Percentiles rank a stretch among this genome's conserved stretches.
phyloP scores from a whole-genome alignment of 2,888 invertebrate species.

The Branchipolynoe longqiensis region DNA sequence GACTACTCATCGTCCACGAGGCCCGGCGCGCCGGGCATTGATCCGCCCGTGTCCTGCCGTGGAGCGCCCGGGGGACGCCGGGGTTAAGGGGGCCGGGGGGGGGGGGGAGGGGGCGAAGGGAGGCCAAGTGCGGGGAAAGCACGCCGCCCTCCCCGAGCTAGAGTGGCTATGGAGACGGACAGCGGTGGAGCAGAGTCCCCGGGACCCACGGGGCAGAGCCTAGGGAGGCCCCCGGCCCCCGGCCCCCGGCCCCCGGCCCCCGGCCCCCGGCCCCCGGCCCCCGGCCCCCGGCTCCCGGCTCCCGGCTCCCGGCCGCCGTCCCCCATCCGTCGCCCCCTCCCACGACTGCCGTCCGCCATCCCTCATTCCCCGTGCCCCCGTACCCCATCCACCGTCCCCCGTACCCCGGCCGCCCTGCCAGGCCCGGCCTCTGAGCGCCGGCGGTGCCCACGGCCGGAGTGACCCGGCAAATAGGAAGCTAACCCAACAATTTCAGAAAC shows the following conservation, averaged over 20 bases:
- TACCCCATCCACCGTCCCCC: background rate
- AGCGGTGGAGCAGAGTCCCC: background rate
- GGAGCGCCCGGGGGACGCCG: too few species aligned
- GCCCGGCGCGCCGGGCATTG: background rate
- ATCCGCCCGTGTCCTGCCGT: background rate
- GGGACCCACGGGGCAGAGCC: background rate
- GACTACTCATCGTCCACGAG: too few species aligned
- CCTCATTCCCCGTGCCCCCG: background rate
- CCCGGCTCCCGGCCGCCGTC: constrained; percentile 1
- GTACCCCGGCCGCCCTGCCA: background rate
- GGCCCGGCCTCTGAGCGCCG: background rate
- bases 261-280: background rate
- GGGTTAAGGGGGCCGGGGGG: too few species aligned
- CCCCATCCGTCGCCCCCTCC: background rate
- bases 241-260: background rate
- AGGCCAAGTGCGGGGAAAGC: background rate
- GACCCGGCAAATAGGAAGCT: background rate
- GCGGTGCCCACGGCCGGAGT: background rate
- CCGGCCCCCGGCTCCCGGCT: background rate
- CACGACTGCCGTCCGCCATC: background rate
- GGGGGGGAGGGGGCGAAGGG: background rate
- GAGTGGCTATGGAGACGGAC: background rate
- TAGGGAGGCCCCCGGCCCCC: background rate
- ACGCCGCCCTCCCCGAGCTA: background rate
- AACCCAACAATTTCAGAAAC: background rate